These are phyloP conservation scores for Drosophila willistoni DNA, from an alignment of 1,140 invertebrate species.

Conservation along the genomic window DNA sequence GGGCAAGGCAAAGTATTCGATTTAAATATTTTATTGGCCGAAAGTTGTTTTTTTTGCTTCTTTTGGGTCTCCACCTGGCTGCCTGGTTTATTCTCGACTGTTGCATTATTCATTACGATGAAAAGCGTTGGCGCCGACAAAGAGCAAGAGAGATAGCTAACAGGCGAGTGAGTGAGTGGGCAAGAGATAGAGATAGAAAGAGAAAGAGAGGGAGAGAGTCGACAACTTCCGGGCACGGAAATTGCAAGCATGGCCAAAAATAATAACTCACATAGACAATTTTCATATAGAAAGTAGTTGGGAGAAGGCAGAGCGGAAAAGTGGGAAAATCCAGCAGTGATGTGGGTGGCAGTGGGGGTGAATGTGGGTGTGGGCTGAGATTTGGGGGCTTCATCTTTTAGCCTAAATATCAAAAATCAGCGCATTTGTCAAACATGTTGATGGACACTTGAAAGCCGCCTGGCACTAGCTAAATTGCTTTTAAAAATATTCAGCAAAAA, in stretches of 20 bases:
- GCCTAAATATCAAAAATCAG: slow-evolving; percentile 54
- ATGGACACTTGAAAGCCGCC: slow-evolving; percentile 73
- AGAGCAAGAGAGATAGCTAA: slow-evolving; percentile 17
- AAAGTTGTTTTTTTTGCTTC: slow-evolving; percentile 30
- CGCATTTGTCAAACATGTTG: slow-evolving; percentile 77
- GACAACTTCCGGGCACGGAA: slow-evolving; percentile 63
- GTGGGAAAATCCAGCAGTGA: neutral
- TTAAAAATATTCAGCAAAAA: slow-evolving; percentile 49
- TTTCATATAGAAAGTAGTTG: slow-evolving; percentile 6
- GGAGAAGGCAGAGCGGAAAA: neutral
- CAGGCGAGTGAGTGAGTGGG: neutral
- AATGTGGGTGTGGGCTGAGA: neutral
- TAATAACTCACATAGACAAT: slow-evolving; percentile 72
- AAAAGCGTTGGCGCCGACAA: slow-evolving; percentile 48
- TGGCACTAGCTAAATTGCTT: slow-evolving; percentile 65
- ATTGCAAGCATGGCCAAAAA: slow-evolving; percentile 79
- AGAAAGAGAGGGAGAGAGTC: slow-evolving; percentile 11
- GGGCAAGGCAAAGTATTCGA: slow-evolving; percentile 54
- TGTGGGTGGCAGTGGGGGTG: neutral
- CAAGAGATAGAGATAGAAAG: neutral
- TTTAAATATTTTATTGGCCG: slow-evolving; percentile 78
- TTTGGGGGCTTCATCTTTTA: neutral
- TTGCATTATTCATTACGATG: slow-evolving; percentile 74
- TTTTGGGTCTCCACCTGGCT: slow-evolving; percentile 31
- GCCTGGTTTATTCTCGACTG: slow-evolving; percentile 42